Conservation (phyloP, 2,113 vertebrate species). For the Sphyrna mokarran region DNA sequence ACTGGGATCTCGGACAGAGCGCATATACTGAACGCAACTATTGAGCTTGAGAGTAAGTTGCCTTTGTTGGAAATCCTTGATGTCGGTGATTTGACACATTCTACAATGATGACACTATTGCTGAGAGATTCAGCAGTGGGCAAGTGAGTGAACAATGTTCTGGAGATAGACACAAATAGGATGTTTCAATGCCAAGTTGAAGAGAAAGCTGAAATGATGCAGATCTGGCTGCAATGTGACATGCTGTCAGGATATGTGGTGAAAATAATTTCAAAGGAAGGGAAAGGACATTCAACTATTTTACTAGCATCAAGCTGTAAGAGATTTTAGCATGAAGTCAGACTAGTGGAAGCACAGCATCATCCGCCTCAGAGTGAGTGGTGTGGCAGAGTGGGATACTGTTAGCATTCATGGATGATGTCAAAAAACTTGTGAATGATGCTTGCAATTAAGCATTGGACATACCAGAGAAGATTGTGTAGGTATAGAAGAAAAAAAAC, state of each 20-base stretch:
- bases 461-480: background rate
- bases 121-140: background rate
- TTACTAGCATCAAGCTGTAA: background rate
- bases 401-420: background rate
- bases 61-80: too few species aligned
- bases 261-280: background rate
- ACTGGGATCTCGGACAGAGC: too few species aligned
- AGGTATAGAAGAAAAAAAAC: background rate
- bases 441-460: background rate
- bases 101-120: background rate
- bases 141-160: too few species aligned
- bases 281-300: background rate
- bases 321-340: background rate
- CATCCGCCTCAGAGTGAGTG: background rate
- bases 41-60: too few species aligned
- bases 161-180: background rate
- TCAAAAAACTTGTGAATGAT: background rate
- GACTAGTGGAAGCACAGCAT: background rate
- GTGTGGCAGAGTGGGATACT: background rate
- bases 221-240: background rate
- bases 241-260: background rate
- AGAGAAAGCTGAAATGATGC: background rate
- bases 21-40: too few species aligned
- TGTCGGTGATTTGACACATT: too few species aligned
- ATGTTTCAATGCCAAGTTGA: background rate